A percentile compares a stretch with the other conserved stretches of the same genome.
These are phyloP conservation scores for Crocidura indochinensis DNA, from an alignment of 2,797 vertebrate species.

Conservation along the genomic window DNA sequence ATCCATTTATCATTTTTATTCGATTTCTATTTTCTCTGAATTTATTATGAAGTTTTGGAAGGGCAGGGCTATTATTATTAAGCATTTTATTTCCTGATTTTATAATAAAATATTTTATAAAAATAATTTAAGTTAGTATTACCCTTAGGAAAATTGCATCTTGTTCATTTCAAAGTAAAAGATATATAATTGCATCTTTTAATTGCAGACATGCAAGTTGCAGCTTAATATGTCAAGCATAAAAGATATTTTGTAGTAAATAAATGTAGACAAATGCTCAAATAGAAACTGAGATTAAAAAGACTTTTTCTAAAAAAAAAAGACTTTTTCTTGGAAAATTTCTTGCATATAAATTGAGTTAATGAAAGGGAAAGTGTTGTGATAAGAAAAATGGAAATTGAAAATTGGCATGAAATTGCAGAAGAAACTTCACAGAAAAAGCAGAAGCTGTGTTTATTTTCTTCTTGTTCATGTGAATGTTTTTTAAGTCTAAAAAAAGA, in stretches of 20 bases:
- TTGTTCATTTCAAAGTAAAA: conserved; percentile 40
- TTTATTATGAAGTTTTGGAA: neutral
- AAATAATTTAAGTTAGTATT: neutral
- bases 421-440: fast-evolving
- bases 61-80: neutral
- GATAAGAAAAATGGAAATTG: neutral
- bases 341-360: neutral
- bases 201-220: neutral
- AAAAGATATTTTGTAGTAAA: neutral
- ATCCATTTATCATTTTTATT: neutral
- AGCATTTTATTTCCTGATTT: neutral
- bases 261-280: neutral
- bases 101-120: neutral
- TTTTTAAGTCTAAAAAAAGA: neutral
- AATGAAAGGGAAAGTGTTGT: neutral
- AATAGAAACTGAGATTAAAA: neutral
- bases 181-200: neutral
- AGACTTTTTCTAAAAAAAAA: too few species aligned
- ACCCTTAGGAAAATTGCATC: neutral
- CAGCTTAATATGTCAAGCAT: neutral
- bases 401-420: neutral
- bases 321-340: neutral
- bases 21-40: neutral
- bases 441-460: neutral
- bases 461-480: neutral